Percentiles rank a stretch among this genome's conserved stretches.
These are phyloP conservation scores for Ypsolopha scabrella DNA, from an alignment of 2,888 invertebrate genomes.

Conservation along the genomic window DNA sequence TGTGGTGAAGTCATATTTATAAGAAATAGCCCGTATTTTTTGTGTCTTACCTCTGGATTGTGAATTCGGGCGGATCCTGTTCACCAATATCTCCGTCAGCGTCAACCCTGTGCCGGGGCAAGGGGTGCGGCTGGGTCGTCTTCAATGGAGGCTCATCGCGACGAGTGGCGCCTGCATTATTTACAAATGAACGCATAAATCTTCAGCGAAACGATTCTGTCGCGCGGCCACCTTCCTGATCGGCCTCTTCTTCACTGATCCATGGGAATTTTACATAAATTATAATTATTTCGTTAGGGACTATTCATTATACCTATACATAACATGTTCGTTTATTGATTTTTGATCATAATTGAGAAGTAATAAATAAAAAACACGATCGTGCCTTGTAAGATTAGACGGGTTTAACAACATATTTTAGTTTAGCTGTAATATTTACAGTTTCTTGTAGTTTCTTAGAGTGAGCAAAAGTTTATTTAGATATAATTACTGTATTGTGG, in stretches of 20 bases:
- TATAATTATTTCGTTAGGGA: background rate
- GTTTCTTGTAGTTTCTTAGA: too few species aligned
- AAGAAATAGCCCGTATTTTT: too few species aligned
- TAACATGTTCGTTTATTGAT: background rate
- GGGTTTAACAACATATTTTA: too few species aligned
- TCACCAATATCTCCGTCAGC: background rate
- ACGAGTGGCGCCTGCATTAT: slow-evolving; percentile 67
- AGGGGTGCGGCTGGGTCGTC: slow-evolving; percentile 44
- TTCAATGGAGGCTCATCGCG: slow-evolving; percentile 56
- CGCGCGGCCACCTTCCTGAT: background rate
- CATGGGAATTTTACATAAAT: background rate
- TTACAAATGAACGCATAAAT: slow-evolving; percentile 64
- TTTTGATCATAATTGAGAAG: too few species aligned
- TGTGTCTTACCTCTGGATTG: too few species aligned
- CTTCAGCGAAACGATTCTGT: slow-evolving; percentile 39
- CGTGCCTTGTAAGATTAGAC: too few species aligned
- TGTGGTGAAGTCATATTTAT: too few species aligned
- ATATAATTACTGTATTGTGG: too few species aligned
- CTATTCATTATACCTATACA: background rate
- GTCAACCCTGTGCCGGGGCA: slow-evolving; percentile 31
- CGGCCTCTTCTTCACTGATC: background rate
- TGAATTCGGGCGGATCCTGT: too few species aligned
- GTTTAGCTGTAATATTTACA: too few species aligned
- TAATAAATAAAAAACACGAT: too few species aligned
- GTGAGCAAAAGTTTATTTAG: too few species aligned